Percentiles rank a stretch among this genome's conserved stretches.
Conservation (phyloP, 2,797 vertebrate species). For the Echeneis naucrates region DNA sequence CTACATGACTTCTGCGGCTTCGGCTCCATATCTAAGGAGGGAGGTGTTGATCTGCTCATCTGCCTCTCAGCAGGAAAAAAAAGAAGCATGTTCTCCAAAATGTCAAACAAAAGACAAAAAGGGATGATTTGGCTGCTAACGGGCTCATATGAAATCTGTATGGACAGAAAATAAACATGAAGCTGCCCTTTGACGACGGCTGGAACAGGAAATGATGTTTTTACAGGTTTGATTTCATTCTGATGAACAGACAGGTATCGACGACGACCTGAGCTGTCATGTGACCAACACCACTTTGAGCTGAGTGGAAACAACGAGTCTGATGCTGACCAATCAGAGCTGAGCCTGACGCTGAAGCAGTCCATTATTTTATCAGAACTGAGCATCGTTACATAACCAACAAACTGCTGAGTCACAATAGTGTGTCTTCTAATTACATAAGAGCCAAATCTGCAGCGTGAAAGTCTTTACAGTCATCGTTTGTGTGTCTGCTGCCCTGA, state of each 20-base stretch:
- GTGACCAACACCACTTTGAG: conserved; percentile 1
- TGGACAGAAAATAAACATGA: conserved; percentile 3
- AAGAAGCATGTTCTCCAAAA: background rate
- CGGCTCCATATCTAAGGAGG: background rate
- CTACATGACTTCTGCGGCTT: too few relatives aligned
- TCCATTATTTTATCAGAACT: conserved; percentile 39
- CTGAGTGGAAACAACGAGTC: conserved; percentile 17
- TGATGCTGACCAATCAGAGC: conserved; percentile 23
- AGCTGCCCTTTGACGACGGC: too few relatives aligned
- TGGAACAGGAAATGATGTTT: too few relatives aligned
- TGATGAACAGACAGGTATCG: conserved; percentile 4
- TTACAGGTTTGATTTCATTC: background rate
- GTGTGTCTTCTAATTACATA: conserved; percentile 27
- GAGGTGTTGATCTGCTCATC: background rate
- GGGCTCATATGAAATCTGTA: background rate
- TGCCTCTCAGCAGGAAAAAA: background rate
- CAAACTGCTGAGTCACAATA: conserved; percentile 31
- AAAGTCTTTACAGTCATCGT: too few relatives aligned
- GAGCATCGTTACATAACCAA: conserved; percentile 73
- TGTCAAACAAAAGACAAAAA: too few relatives aligned
- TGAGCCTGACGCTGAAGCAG: conserved; percentile 34
- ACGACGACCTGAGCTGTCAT: too few relatives aligned
- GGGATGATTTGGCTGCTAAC: conserved; percentile 9
- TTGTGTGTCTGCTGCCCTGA: too few relatives aligned
- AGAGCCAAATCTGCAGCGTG: conserved; percentile 4